Conservation (phyloP, 2,113 vertebrate genomes). For the Psophia crepitans region DNA sequence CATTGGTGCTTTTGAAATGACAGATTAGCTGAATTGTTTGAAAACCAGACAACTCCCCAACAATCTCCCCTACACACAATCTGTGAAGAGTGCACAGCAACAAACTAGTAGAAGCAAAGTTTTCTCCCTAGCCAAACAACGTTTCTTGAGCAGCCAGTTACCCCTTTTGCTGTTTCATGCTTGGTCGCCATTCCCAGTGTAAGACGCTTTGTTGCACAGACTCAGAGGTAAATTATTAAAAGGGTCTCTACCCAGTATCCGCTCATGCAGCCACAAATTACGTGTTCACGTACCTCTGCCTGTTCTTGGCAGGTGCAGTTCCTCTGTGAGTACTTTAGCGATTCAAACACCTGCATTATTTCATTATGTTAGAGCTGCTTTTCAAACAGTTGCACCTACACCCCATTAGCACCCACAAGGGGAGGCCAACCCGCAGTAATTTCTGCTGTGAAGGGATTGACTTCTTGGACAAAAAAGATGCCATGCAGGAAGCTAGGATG, state of each 20-base stretch:
- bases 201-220: neutral
- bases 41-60: neutral
- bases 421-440: neutral
- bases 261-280: neutral
- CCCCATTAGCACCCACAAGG: constrained; percentile 2
- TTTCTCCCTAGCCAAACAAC: neutral
- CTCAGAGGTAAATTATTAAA: constrained; percentile 58
- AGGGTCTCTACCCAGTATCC: neutral
- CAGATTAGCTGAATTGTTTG: neutral
- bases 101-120: neutral
- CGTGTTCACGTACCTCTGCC: neutral
- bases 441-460: neutral
- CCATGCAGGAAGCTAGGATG: neutral
- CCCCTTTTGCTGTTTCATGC: neutral
- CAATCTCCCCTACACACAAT: neutral
- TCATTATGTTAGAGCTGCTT: neutral
- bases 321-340: constrained; percentile 17
- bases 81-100: neutral
- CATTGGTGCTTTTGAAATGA: neutral
- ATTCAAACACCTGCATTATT: constrained; percentile 43
- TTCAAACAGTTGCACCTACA: constrained; percentile 31
- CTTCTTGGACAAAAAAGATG: neutral
- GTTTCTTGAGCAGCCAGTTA: neutral
- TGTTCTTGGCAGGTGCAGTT: constrained; percentile 11
- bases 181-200: neutral